A percentile compares a stretch with the other conserved stretches of the same genome.
Evolutionary conservation across 2,888 invertebrate species (phyloP).

Genomic region (Eledona agricola): DNA sequence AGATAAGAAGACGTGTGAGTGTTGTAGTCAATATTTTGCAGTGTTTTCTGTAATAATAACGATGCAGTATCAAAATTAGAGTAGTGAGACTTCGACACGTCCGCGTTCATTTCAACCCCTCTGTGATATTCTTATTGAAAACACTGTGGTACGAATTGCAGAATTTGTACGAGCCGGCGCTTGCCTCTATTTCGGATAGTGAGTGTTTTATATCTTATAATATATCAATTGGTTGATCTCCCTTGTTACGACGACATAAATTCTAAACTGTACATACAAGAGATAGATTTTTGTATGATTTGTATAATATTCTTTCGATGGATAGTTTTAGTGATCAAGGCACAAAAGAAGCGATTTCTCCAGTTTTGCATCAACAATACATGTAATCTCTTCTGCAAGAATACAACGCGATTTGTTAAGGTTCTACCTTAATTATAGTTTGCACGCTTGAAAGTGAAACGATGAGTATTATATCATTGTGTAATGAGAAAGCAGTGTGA

Average conservation of each 20-base stretch:
- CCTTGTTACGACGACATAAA: slow-evolving; percentile 29
- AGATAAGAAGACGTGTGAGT: slow-evolving; percentile 66
- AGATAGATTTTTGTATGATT: slow-evolving; percentile 27
- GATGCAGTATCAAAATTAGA: slow-evolving; percentile 26
- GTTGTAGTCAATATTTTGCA: slow-evolving; percentile 39
- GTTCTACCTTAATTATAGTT: slow-evolving; percentile 33
- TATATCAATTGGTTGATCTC: slow-evolving; percentile 19
- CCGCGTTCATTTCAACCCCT: slow-evolving; percentile 32
- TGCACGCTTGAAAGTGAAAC: slow-evolving; percentile 40
- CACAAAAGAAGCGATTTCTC: slow-evolving; percentile 28
- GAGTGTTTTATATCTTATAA: slow-evolving; percentile 26
- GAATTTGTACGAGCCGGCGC: slow-evolving; percentile 24
- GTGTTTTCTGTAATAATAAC: slow-evolving; percentile 38
- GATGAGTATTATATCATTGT: slow-evolving; percentile 42
- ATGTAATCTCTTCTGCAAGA: slow-evolving; percentile 29
- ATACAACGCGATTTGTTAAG: slow-evolving; percentile 20
- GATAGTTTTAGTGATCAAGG: slow-evolving; percentile 19
- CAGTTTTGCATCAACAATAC: slow-evolving; percentile 27
- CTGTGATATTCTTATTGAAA: slow-evolving; percentile 40
- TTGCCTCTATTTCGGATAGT: slow-evolving; percentile 31
- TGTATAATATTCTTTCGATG: slow-evolving; percentile 6
- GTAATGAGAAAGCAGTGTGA: slow-evolving; percentile 44
- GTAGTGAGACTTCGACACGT: slow-evolving; percentile 31
- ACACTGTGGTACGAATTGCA: slow-evolving; percentile 18
- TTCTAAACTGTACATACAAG: slow-evolving; percentile 33